Base-by-base conservation (phyloP, 2,113 vertebrate genomes). In the Neopipo cinnamomea region DNA sequence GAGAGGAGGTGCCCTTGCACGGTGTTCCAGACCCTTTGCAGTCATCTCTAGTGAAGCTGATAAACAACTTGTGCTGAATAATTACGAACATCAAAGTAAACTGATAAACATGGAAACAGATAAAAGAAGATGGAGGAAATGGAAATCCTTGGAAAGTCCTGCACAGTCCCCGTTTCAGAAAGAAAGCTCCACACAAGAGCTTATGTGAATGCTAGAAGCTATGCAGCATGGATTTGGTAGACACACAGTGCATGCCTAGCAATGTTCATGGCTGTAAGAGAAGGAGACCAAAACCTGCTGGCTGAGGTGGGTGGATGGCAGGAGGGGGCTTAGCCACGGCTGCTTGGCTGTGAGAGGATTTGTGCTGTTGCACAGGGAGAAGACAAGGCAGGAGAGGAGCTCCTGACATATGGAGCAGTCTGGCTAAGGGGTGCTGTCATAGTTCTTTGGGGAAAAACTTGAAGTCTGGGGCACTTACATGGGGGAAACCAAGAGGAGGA, bases 281-380 rank as follows among this genome's bases (percentile, higher is more conserved):
- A 33, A 73, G 35, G 35, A 59, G 23, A 83, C 9, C 20, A 30
- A 68, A 42, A 10, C 13, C 14, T 42, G 19, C n/a, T 6, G 27
- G 19, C 37, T n/a, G 70, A 39, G 58, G 47, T 22, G 19, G 49
- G 28, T 24, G 33, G 61, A 9, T 50, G 35, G 58, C 33, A 46
- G 33, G 39, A 63, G 65, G 25, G 25, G n/a, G 53, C 67, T 93
- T 0, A 0, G 35, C 47, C 2, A 1, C 0, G 0, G 58, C 44
- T 55, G 2, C 39, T 30, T 31, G 67, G 11, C 47, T 49, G 22
- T 25, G 18, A 8, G 49, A n/a, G 65, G 20, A n/a, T 58, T 67
- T 39, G 12, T 75, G 62, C 9, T 12, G 35, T 58, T 24, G 49
- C 35, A 23, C 19, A 19, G 66, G 22, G 28, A 33, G 59, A 73